Evolutionary conservation across 2,113 vertebrate species (phyloP), one percentile per base, ranked within the genome.

Genomic region (Silurus meridionalis): DNA sequence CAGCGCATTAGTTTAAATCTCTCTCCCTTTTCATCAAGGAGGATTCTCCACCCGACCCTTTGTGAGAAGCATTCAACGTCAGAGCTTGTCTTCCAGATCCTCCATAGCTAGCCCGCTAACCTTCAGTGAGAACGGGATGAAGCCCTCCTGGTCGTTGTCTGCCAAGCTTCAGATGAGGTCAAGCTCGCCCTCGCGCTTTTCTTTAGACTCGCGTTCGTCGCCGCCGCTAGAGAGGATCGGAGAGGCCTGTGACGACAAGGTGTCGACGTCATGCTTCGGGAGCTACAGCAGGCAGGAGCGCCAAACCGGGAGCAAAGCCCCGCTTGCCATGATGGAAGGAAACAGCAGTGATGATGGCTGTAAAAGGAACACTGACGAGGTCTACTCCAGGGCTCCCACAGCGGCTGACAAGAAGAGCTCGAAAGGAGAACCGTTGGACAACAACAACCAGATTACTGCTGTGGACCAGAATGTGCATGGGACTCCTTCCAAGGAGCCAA

Each of bases 41-140:
- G 98, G 98, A 52, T 99, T 99, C 93, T 99, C 98, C 0, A 96
- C 97, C 8, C 97, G 98, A 0, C 98, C 98, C 0, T 99, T 99
- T 46, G 98, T 99, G 83, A 94, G 97, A 88, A 99, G 98, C 53
- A 98, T 99, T 61, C 98, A 99, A 46, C 97, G 96, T 14, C 98
- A 99, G 94, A 99, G 97, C 91, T 86, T 95, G 90, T 98, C 97
- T 0, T 97, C 97, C 46, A 91, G 97, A 82, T 99, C 98, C 0
- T 98, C 98, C 28, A 94, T 98, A 23, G 97, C 97, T 84, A 99
- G 98, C 90, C 98, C 98, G 0, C 92, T 99, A 92, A 96, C 96
- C 14, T 92, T 94, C 90, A 97, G 94, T 14, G 98, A 99, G 84
- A 96, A 96, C 0, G 97, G 96, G 21, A 92, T 96, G 58, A 95